Base-by-base conservation (phyloP, 1,140 invertebrate genomes). In the Medauroidea extradentata region DNA sequence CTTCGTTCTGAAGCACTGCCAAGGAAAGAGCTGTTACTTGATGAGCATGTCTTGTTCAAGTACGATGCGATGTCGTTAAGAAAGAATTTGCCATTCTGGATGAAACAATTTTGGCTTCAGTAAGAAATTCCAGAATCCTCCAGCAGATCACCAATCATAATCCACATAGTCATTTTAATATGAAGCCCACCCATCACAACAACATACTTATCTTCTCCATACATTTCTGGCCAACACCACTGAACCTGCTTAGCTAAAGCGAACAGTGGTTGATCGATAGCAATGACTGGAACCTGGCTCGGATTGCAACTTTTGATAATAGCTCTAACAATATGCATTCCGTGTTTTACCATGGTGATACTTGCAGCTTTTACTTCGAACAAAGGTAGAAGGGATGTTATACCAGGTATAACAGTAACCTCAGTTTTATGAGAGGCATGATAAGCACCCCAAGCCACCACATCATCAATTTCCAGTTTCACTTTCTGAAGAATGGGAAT, bases 151-250 rank as follows among this genome's bases (percentile, higher is more conserved):
- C 67, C 69, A 41, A 68, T 18, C 11, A 60, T 65, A 5, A 34
- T 66, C 60, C 44, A 57, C 38, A 57, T 27, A 16, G 66, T 59
- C 54, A 68, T 68, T 43, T 67, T 60, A 50, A 61, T 57, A 52
- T 67, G 66, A 7, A 67, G 52, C n/a, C 63, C 66, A 39, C 66
- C 66, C 19, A 67, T 23, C 66, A 67, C 67, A 18, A 67, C 57
- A 7, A 69, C 34, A 57, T 60, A 67, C 42, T 61, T 57, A 11
- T 66, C 53, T 49, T 71, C 67, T 27, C 62, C 66, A 61, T 64
- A 62, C 16, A 9, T 16, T 21, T 64, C n/a, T 11, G 63, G 64
- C 53, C 67, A 69, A 11, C 59, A 27, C 63, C 68, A 69, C 51
- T 68, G 65, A 16, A 65, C 62, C n/a, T 60, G 44, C 39, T 69